phyloP scores from a whole-genome alignment of 2,113 vertebrate species.

The Mandrillus leucophaeus region DNA sequence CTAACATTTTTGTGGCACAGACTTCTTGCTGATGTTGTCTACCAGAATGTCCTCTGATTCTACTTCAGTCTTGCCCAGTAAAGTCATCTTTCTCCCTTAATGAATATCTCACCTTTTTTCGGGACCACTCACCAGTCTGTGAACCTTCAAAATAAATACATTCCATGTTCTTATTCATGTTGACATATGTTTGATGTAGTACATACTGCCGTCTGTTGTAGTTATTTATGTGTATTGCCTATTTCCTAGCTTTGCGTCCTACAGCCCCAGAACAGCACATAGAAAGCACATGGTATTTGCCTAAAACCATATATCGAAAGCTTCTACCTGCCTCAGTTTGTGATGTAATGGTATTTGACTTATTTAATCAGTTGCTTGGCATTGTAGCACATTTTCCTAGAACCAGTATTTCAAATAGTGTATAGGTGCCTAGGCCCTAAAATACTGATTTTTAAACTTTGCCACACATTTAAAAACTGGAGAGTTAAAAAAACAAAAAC shows the following conservation, averaged over 20 bases:
- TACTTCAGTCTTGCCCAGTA: neutral
- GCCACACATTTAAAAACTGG: neutral
- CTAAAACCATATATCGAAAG: neutral
- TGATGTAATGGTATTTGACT: neutral
- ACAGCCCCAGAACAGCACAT: neutral
- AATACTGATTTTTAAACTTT: neutral
- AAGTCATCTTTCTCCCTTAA: neutral
- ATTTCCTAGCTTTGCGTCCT: neutral
- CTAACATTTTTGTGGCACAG: neutral
- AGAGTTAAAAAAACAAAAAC: neutral
- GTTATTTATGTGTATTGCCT: neutral
- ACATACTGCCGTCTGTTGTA: neutral
- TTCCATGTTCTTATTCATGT: neutral
- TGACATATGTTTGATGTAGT: neutral
- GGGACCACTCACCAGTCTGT: neutral
- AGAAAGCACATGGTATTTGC: neutral
- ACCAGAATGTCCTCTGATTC: neutral
- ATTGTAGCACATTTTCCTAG: constrained; percentile 25
- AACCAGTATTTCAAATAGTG: constrained; percentile 20
- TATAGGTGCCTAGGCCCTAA: neutral
- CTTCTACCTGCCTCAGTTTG: neutral
- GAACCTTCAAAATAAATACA: neutral
- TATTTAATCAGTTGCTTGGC: neutral
- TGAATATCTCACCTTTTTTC: neutral
- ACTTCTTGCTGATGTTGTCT: neutral